Evolutionary conservation across 2,797 vertebrate species (phyloP), one percentile per base, ranked within the genome.

Genomic region (Linurgus olivaceus): DNA sequence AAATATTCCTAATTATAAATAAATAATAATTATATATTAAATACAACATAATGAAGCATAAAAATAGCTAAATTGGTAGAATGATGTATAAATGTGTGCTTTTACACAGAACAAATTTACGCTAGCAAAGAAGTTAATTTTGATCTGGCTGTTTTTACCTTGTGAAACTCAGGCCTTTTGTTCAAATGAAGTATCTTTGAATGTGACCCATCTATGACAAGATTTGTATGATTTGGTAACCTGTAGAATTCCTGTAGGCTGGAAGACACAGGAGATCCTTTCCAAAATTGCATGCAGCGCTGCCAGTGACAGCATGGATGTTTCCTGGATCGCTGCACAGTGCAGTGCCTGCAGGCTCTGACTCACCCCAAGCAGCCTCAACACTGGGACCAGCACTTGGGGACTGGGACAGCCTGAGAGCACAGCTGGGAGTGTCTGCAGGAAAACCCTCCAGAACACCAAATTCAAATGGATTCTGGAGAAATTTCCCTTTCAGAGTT

Each of bases 291-390:
- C 20, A 24, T 40, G n/a, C 45, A 10, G 0, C 7, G 28, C 10
- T 63, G 28, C 21, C 38, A n/a, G 13, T 2, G 68, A 11, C 26
- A 35, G 28, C 44, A 19, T 0, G 1, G 38, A 8, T 0, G 1
- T 23, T 48, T 26, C 20, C 44, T 24, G 35, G 17, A 2, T 7
- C 25, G 5, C 15, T 15, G 1, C 1, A 8, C 0, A 31, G 17
- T 10, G 29, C 31, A 12, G 38, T 7, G 35, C 35, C 31, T 19
- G 29, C 38, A 52, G 62, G 12, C 11, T 20, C 54, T 14, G 19
- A 2, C 31, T 18, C 38, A 11, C 6, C 7, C 7, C 2, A 13
- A 29, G 59, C 26, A 76, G 37, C 26, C 37, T 7, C 7, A 75
- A 8, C 4, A 0, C 25, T 2, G 47, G 37, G 10, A 21, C 28